phyloP scores from a whole-genome alignment of 2,113 vertebrate species.

The Oxyruncus cristatus region DNA sequence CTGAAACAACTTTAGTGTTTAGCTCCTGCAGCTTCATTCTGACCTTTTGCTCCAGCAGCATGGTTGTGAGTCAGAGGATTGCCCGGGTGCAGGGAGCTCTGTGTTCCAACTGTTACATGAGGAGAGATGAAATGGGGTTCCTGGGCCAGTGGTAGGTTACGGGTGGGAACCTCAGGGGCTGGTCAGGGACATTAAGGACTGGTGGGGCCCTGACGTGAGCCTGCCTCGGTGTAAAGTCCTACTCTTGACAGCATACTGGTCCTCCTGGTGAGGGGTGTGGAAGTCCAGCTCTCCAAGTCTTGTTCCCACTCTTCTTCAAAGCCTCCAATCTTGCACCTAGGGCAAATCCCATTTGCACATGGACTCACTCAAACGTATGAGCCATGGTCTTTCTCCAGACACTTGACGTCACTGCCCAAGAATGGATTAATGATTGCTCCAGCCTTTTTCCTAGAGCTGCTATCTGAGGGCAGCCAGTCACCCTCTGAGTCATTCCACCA shows the following conservation, averaged over 20 bases:
- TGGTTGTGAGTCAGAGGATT: not conserved
- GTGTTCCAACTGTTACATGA: not conserved
- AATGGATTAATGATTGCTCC: not conserved
- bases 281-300: not conserved
- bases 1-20: not conserved
- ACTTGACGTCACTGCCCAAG: not conserved
- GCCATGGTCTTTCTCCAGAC: not conserved
- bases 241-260: not conserved
- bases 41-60: not conserved
- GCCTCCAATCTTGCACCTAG: not conserved
- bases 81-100: not conserved
- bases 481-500: rapidly evolving
- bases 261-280: not conserved
- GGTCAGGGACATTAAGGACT: not conserved
- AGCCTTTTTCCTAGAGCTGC: not conserved
- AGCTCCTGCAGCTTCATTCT: not conserved
- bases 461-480: not conserved
- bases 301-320: not conserved
- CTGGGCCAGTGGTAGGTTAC: not conserved
- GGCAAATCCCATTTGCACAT: not conserved
- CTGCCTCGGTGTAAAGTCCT: not conserved
- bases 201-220: rapidly evolving
- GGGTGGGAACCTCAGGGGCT: not conserved
- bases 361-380: not conserved
- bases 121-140: not conserved